Percentiles rank a stretch among this genome's conserved stretches.
These are phyloP conservation scores for Sinotaia quadrata DNA, from an alignment of 2,888 invertebrate genomes.

Conservation along the genomic window DNA sequence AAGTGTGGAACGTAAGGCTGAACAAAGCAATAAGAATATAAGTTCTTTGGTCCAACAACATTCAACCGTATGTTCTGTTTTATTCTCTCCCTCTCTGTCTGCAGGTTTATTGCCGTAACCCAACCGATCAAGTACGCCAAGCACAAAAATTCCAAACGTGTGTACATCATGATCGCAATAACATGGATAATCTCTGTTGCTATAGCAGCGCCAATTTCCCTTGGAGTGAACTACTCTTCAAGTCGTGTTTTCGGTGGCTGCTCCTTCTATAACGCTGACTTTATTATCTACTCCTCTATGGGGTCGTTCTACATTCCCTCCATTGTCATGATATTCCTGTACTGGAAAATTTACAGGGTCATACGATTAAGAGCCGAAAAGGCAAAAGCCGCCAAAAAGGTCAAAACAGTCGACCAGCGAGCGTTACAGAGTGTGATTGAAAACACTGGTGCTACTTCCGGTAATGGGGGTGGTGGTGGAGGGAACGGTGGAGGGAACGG, in stretches of 20 bases:
- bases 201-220: constrained; percentile 95
- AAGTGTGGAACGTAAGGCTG: too few relatives aligned
- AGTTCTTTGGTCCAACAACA: too few relatives aligned
- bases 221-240: constrained; percentile 95
- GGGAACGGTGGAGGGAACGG: constrained; percentile 16
- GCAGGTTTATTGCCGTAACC: constrained; percentile 98
- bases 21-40: too few relatives aligned
- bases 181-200: constrained; percentile 97
- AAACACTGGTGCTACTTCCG: constrained; percentile 51
- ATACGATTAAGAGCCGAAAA: constrained; percentile 68
- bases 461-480: constrained; percentile 6
- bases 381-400: constrained; percentile 50
- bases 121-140: constrained; percentile 99
- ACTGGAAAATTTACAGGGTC: constrained; percentile 97
- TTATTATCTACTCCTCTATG: constrained; percentile 97
- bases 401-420: constrained; percentile 54
- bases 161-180: constrained; percentile 93
- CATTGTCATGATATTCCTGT: constrained; percentile 97
- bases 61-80: neutral
- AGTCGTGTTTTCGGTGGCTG: constrained; percentile 88
- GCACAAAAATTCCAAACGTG: constrained; percentile 89
- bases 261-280: constrained; percentile 97
- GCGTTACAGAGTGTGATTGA: constrained; percentile 62
- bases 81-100: constrained; percentile 24
- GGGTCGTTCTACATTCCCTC: constrained; percentile 99